Conservation (phyloP, 2,888 invertebrate genomes). For the Sarcophaga caerulescens region DNA sequence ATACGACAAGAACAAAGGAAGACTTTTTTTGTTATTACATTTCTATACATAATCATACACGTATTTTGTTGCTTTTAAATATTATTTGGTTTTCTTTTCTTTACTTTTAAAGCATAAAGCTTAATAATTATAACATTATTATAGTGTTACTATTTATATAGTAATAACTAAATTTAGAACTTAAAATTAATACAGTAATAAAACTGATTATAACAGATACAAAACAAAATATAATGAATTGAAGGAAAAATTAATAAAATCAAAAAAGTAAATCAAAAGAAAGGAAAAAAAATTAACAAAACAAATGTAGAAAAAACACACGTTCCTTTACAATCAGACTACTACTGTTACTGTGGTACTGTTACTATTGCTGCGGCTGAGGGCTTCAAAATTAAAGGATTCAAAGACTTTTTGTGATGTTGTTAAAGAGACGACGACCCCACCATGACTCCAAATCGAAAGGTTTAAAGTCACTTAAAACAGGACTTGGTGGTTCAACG, state of each 20-base stretch:
- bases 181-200: constrained; percentile 38
- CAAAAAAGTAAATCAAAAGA: not conserved
- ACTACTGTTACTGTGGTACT: constrained; percentile 2
- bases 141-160: constrained; percentile 2
- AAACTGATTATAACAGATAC: not conserved
- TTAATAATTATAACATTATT: constrained; percentile 18
- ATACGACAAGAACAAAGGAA: constrained; percentile 54
- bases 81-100: not conserved
- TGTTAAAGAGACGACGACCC: constrained; percentile 92
- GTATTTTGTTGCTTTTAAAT: not conserved
- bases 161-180: constrained; percentile 61
- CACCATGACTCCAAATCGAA: constrained; percentile 96
- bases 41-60: constrained; percentile 21
- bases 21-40: constrained; percentile 45
- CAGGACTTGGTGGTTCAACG: constrained; percentile 88
- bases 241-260: constrained; percentile 4
- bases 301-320: not conserved
- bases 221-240: constrained; percentile 6
- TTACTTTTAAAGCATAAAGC: constrained; percentile 19
- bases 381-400: constrained; percentile 13
- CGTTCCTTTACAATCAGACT: not conserved
- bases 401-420: constrained; percentile 90
- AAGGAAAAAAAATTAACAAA: constrained; percentile 25
- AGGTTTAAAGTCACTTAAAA: constrained; percentile 90
- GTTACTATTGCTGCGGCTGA: not conserved